phyloP scores from a whole-genome alignment of 2,113 vertebrate genomes.

The Chamaetylas fuelleborni region DNA sequence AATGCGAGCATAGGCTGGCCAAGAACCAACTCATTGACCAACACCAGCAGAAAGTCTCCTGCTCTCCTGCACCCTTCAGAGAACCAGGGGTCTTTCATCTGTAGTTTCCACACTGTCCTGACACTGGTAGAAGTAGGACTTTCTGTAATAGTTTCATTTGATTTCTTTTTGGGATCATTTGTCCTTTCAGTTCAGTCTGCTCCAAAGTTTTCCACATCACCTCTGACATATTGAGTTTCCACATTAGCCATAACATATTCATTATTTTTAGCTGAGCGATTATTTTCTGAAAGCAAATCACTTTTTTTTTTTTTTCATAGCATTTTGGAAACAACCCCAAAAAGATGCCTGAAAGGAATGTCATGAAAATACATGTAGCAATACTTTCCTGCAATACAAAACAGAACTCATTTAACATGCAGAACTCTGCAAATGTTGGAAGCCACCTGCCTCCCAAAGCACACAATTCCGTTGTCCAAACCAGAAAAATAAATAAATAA shows the following conservation, averaged over 20 bases:
- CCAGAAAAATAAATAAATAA: constrained; percentile 13
- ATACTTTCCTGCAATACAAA: constrained; percentile 1
- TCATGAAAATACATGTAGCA: constrained; percentile 12
- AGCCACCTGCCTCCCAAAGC: constrained; percentile 35
- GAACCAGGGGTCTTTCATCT: neutral
- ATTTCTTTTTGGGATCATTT: neutral
- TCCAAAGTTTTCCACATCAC: constrained; percentile 25
- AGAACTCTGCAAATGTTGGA: constrained; percentile 19
- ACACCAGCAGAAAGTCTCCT: neutral
- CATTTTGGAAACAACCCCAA: neutral
- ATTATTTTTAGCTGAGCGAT: constrained; percentile 53
- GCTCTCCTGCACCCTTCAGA: neutral
- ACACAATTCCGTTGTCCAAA: neutral
- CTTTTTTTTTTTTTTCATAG: neutral
- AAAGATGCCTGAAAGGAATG: constrained; percentile 1
- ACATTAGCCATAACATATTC: constrained; percentile 10
- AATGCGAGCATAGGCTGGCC: fast-evolving
- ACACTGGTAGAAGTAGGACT: neutral
- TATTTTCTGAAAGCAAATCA: constrained; percentile 46
- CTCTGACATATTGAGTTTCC: constrained; percentile 47
- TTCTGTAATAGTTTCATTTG: neutral
- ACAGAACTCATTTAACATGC: neutral
- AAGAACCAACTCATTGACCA: neutral
- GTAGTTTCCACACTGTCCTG: neutral
- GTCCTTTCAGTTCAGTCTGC: neutral